A percentile compares a stretch with the other conserved stretches of the same genome.
Conservation (phyloP, 2,113 vertebrate species). For the Vimba vimba region DNA sequence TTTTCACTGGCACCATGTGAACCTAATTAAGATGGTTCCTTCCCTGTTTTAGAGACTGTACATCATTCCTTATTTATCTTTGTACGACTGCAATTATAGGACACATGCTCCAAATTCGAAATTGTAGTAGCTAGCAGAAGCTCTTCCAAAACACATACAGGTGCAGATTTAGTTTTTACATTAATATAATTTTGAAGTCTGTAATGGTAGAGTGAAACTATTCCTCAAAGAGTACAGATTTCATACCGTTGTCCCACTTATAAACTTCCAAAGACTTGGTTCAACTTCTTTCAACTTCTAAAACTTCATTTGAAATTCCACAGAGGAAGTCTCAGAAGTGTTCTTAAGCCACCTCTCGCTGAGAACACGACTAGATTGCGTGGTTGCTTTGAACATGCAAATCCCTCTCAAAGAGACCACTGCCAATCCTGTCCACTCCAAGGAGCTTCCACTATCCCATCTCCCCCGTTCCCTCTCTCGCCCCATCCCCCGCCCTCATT, state of each 20-base stretch:
- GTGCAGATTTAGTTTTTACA: neutral
- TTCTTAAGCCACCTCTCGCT: conserved; percentile 16
- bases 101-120: neutral
- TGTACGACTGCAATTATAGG: neutral
- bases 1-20: neutral
- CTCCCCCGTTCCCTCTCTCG: neutral
- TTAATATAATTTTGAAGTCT: neutral
- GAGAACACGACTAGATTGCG: conserved; percentile 22
- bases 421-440: conserved; percentile 22
- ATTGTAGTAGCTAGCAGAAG: neutral
- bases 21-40: conserved; percentile 32
- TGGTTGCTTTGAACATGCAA: conserved; percentile 41
- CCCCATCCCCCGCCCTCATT: conserved; percentile 9
- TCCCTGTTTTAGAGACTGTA: neutral
- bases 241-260: conserved; percentile 5
- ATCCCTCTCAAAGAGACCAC: conserved; percentile 30
- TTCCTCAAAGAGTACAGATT: neutral
- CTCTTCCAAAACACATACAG: conserved; percentile 5
- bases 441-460: conserved; percentile 35
- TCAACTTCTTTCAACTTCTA: conserved; percentile 33
- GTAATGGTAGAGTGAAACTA: neutral
- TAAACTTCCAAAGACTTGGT: conserved; percentile 9
- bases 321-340: conserved; percentile 33
- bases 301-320: conserved; percentile 29
- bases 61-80: conserved; percentile 36